Conservation (phyloP, 2,797 vertebrate genomes). For the Ateles fusciceps region DNA sequence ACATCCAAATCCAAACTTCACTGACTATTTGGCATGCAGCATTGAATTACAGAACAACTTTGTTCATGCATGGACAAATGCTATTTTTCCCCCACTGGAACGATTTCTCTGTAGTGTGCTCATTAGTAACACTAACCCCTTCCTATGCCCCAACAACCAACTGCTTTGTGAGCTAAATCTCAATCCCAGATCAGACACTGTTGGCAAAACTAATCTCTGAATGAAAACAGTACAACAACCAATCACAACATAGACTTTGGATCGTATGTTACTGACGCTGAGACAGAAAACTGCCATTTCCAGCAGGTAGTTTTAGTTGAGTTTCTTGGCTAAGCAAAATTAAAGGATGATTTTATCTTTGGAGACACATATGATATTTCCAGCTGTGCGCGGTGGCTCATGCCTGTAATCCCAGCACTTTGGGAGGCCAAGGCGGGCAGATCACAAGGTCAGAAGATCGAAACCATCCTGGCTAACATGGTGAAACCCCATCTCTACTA, state of each 20-base stretch:
- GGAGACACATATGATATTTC: constrained; percentile 31
- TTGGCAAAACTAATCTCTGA: constrained; percentile 83
- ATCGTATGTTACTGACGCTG: constrained; percentile 76
- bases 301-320: constrained; percentile 72
- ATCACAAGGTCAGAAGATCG: too few species aligned
- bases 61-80: neutral
- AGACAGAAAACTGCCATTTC: constrained; percentile 68
- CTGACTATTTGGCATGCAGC: constrained; percentile 76
- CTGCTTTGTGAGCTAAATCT: constrained; percentile 83
- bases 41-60: constrained; percentile 34
- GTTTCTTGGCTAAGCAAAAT: constrained; percentile 64
- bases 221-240: constrained; percentile 83
- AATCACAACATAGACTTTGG: constrained; percentile 77
- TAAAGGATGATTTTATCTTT: neutral
- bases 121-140: constrained; percentile 68
- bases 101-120: constrained; percentile 59
- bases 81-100: constrained; percentile 45
- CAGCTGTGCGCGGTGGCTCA: neutral
- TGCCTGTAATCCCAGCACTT: too few species aligned
- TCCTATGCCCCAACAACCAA: constrained; percentile 70
- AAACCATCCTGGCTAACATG: too few species aligned
- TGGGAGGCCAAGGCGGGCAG: too few species aligned
- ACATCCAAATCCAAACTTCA: constrained; percentile 76
- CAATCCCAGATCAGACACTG: constrained; percentile 83
- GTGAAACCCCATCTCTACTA: too few species aligned